Conservation (phyloP, 2,888 invertebrate genomes). For the Ptychoptera albimana region DNA sequence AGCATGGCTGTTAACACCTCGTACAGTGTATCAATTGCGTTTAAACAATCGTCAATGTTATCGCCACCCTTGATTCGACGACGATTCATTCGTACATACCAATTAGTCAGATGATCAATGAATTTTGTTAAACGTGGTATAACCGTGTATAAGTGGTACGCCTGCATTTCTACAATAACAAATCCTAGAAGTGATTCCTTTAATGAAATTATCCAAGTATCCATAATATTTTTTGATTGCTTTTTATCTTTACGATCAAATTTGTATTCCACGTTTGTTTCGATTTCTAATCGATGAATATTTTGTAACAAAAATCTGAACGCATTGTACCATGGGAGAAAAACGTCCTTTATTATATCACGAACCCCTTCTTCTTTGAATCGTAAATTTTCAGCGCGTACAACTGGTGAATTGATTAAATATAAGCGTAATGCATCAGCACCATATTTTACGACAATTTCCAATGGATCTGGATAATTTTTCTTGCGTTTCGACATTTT, state of each 20-base stretch:
- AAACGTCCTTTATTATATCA: constrained; percentile 92
- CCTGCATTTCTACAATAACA: constrained; percentile 84
- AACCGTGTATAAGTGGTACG: constrained; percentile 89
- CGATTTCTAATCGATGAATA: constrained; percentile 62
- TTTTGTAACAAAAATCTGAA: constrained; percentile 91
- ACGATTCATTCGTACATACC: constrained; percentile 96
- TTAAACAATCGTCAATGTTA: constrained; percentile 62
- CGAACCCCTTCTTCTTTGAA: constrained; percentile 96
- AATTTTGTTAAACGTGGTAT: constrained; percentile 87
- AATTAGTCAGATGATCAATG: constrained; percentile 95
- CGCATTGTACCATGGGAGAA: constrained; percentile 93
- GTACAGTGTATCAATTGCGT: constrained; percentile 76
- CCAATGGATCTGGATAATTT: constrained; percentile 95
- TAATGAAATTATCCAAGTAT: constrained; percentile 92
- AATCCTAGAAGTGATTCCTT: constrained; percentile 84
- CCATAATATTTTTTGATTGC: constrained; percentile 67
- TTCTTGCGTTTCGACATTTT: constrained; percentile 99
- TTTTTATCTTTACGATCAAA: constrained; percentile 34
- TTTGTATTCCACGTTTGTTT: constrained; percentile 38
- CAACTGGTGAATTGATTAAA: constrained; percentile 95
- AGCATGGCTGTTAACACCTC: constrained; percentile 78
- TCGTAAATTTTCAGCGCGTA: constrained; percentile 86
- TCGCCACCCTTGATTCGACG: constrained; percentile 85
- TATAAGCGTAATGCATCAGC: constrained; percentile 94
- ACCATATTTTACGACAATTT: constrained; percentile 80